Conservation (phyloP, 2,888 invertebrate genomes). For the Cerceris ruficornis region DNA sequence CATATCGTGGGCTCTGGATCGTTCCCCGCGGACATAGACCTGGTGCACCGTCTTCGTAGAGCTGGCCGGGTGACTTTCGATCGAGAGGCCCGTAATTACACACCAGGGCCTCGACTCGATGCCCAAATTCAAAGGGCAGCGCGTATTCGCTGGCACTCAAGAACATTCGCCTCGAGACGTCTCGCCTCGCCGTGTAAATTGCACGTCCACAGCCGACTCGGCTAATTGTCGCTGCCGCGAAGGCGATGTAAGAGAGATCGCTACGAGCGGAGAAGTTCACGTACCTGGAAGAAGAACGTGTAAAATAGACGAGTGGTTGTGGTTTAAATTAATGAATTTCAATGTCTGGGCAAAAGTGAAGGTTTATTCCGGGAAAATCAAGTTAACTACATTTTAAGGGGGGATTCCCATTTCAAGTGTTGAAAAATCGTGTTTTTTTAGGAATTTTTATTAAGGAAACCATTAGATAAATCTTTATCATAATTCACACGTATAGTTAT, state of each 20-base stretch:
- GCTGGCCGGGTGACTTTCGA: slow-evolving; percentile 67
- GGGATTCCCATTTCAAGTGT: too few species aligned
- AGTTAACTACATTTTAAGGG: too few species aligned
- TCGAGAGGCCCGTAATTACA: slow-evolving; percentile 79
- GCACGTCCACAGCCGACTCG: slow-evolving; percentile 72
- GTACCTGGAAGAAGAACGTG: slow-evolving; percentile 59
- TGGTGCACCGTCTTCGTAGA: slow-evolving; percentile 71
- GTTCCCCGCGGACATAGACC: slow-evolving; percentile 60
- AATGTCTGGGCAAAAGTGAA: neutral
- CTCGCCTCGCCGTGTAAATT: slow-evolving; percentile 63
- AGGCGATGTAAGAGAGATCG: slow-evolving; percentile 67
- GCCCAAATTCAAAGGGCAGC: slow-evolving; percentile 41
- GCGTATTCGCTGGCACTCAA: slow-evolving; percentile 25
- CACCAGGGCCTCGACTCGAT: slow-evolving; percentile 74
- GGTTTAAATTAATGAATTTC: neutral
- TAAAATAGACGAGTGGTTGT: neutral
- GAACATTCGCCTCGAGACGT: slow-evolving; percentile 47
- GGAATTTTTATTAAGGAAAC: too few species aligned
- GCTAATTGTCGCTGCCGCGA: slow-evolving; percentile 69
- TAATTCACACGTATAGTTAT: too few species aligned
- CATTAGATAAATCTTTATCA: too few species aligned
- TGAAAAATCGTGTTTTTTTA: too few species aligned
- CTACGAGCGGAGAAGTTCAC: slow-evolving; percentile 63
- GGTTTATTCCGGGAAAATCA: too few species aligned
- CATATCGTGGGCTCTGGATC: slow-evolving; percentile 38